Conservation (phyloP, 2,888 invertebrate species). For the Lampropteryx suffumata region DNA sequence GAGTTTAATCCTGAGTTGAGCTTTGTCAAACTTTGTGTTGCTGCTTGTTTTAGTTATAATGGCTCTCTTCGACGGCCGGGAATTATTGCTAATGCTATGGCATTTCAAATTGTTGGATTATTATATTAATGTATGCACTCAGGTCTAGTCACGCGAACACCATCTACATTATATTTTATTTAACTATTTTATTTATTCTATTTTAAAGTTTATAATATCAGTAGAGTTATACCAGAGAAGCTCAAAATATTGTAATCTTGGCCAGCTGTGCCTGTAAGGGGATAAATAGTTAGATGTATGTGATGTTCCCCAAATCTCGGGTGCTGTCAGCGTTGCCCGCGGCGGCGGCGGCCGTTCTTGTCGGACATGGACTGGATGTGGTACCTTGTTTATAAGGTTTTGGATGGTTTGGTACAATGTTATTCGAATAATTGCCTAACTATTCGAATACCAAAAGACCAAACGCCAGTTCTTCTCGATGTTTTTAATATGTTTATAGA, state of each 20-base stretch:
- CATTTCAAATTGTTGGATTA: slow-evolving; percentile 15
- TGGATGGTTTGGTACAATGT: too few relatives aligned
- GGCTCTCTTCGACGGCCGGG: slow-evolving; percentile 60
- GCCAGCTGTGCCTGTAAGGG: neutral
- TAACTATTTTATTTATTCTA: too few relatives aligned
- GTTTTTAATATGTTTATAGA: too few relatives aligned
- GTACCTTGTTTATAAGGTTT: neutral
- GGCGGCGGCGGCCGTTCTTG: slow-evolving; percentile 2
- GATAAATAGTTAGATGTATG: slow-evolving; percentile 8
- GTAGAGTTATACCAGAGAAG: too few relatives aligned
- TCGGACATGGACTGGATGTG: slow-evolving; percentile 6
- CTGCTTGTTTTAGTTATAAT: slow-evolving; percentile 68
- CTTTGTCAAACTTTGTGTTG: slow-evolving; percentile 63
- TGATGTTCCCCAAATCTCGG: neutral
- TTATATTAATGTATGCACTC: slow-evolving; percentile 6
- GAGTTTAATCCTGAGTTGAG: slow-evolving; percentile 62
- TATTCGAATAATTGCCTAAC: too few relatives aligned
- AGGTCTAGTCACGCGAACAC: neutral
- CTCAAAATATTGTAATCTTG: too few relatives aligned
- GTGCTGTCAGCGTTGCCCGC: neutral
- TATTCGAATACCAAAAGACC: too few relatives aligned
- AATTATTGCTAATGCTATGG: slow-evolving; percentile 61
- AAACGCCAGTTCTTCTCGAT: too few relatives aligned
- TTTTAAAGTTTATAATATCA: too few relatives aligned
- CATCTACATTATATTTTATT: too few relatives aligned